phyloP scores from a whole-genome alignment of 2,888 invertebrate species.

The Hedya salicella region DNA sequence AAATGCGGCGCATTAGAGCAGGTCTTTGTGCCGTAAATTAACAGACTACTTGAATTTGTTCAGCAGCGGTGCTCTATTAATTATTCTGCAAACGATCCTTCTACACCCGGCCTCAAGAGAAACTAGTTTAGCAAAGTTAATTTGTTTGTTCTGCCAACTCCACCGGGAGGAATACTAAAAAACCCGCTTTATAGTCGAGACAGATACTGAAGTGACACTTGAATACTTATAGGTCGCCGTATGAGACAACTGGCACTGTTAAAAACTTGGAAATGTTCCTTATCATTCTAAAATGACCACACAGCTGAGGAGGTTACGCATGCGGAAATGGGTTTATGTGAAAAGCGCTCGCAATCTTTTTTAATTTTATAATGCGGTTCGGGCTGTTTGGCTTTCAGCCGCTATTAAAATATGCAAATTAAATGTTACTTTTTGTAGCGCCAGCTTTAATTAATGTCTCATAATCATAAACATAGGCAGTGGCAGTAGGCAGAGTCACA shows the following conservation, averaged over 20 bases:
- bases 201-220: conserved; percentile 26
- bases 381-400: conserved; percentile 64
- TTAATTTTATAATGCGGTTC: conserved; percentile 58
- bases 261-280: conserved; percentile 52
- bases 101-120: conserved; percentile 32
- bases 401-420: conserved; percentile 73
- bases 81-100: conserved; percentile 49
- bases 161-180: conserved; percentile 30
- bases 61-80: conserved; percentile 49
- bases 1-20: conserved; percentile 44
- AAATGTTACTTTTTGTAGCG: conserved; percentile 46
- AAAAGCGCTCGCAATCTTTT: conserved; percentile 60
- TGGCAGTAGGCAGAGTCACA: conserved; percentile 47
- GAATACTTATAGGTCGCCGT: conserved; percentile 31
- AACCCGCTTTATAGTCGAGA: conserved; percentile 14
- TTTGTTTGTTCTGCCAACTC: conserved; percentile 38
- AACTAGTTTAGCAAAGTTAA: conserved; percentile 39
- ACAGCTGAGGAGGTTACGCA: conserved; percentile 54
- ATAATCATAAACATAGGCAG: too few species aligned
- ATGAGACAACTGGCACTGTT: conserved; percentile 32
- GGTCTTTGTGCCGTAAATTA: conserved; percentile 48
- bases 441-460: conserved; percentile 14
- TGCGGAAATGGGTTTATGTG: conserved; percentile 57
- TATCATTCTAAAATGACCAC: conserved; percentile 48
- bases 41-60: conserved; percentile 50